Conservation (phyloP, 2,888 invertebrate genomes). For the Diarsia brunnea region DNA sequence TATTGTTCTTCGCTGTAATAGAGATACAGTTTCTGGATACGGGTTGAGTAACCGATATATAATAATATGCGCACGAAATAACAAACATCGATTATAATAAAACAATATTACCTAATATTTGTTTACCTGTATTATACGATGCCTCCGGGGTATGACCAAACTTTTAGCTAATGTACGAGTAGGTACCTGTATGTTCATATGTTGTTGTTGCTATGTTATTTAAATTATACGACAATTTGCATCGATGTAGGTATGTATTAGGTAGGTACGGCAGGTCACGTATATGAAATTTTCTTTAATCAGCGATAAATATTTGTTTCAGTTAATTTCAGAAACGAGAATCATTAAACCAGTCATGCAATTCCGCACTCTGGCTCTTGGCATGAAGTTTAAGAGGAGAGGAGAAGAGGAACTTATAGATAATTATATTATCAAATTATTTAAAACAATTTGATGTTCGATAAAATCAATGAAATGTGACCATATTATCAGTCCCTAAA, state of each 20-base stretch:
- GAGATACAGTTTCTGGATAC: conserved; percentile 53
- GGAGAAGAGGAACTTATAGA: neutral
- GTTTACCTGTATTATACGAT: conserved; percentile 58
- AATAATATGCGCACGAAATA: conserved; percentile 51
- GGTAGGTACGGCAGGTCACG: conserved; percentile 39
- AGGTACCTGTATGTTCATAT: neutral
- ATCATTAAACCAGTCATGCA: conserved; percentile 9
- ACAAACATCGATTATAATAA: conserved; percentile 58
- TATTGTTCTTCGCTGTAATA: conserved; percentile 73
- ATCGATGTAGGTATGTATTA: conserved; percentile 43
- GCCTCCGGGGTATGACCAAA: conserved; percentile 53
- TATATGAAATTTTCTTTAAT: conserved; percentile 28
- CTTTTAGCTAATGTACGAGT: conserved; percentile 40
- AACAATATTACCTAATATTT: conserved; percentile 59
- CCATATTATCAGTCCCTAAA: too few relatives aligned
- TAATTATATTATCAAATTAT: neutral
- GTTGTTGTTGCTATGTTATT: conserved; percentile 45
- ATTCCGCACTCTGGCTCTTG: neutral
- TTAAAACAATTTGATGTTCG: neutral
- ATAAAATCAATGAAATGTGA: neutral
- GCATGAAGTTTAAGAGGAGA: neutral
- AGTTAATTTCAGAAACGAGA: conserved; percentile 15
- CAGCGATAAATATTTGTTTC: conserved; percentile 22
- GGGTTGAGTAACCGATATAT: conserved; percentile 46
- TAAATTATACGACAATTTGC: conserved; percentile 50